phyloP scores from a whole-genome alignment of 1,140 invertebrate genomes.

The Calephelis nemesis region DNA sequence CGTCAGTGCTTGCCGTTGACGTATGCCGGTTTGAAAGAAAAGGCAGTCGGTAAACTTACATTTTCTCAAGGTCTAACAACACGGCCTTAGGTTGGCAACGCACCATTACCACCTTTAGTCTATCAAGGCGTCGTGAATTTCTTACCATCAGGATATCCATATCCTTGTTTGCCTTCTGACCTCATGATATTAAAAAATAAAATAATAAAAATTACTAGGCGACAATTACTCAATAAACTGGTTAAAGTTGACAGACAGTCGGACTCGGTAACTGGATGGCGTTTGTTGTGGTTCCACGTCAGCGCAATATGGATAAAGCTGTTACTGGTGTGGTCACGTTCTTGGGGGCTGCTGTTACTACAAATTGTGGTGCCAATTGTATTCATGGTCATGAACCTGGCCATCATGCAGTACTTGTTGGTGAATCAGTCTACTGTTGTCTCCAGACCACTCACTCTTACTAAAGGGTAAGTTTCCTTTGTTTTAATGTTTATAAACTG shows the following conservation, averaged over 20 bases:
- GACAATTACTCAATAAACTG: slow-evolving; percentile 4
- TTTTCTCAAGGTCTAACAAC: too few relatives aligned
- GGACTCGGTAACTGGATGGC: slow-evolving; percentile 39
- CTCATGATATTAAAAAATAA: too few relatives aligned
- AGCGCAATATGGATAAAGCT: slow-evolving; percentile 61
- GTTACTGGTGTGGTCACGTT: slow-evolving; percentile 53
- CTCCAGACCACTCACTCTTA: slow-evolving; percentile 43
- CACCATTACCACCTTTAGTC: too few relatives aligned
- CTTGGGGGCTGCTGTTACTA: slow-evolving; percentile 52
- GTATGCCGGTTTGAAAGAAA: too few relatives aligned
- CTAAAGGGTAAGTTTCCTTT: slow-evolving; percentile 49
- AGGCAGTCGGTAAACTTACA: too few relatives aligned
- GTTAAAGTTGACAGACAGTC: slow-evolving; percentile 40
- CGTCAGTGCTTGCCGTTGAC: too few relatives aligned
- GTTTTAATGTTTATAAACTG: too few relatives aligned
- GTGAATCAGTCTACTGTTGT: slow-evolving; percentile 35
- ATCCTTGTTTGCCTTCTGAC: too few relatives aligned
- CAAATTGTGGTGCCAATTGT: slow-evolving; percentile 58
- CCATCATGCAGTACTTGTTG: slow-evolving; percentile 45
- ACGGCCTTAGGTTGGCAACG: too few relatives aligned
- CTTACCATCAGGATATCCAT: too few relatives aligned
- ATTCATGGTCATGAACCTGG: slow-evolving; percentile 52
- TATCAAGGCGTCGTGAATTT: too few relatives aligned
- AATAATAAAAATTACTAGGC: too few relatives aligned
- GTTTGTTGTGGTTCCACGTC: slow-evolving; percentile 47